A percentile compares a stretch with the other conserved stretches of the same genome.
These are phyloP conservation scores for Coelogynopora nodosa DNA, from an alignment of 2,888 invertebrate genomes.

Conservation along the genomic window DNA sequence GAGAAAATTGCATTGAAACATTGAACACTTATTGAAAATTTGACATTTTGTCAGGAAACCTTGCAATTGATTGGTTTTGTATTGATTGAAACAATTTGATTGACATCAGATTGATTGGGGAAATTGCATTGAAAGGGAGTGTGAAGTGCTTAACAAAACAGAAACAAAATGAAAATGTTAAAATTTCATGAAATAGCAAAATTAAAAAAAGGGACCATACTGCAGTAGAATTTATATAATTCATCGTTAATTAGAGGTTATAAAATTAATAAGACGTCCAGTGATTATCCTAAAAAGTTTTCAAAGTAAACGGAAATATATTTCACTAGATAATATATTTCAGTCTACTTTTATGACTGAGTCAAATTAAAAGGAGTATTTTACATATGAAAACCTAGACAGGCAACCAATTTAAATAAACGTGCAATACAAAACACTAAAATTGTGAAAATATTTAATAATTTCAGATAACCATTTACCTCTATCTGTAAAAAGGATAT, in stretches of 20 bases:
- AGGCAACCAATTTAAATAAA: not conserved
- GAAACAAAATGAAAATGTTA: not conserved
- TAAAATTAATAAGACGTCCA: too few relatives aligned
- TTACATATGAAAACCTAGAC: too few relatives aligned
- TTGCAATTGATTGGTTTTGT: not conserved
- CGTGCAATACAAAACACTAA: too few relatives aligned
- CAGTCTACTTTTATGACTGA: too few relatives aligned
- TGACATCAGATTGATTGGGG: not conserved
- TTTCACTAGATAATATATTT: too few relatives aligned
- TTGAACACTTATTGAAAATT: not conserved
- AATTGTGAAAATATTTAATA: not conserved
- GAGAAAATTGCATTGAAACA: not conserved
- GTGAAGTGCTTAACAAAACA: not conserved
- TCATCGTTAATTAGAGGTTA: too few relatives aligned
- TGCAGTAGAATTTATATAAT: too few relatives aligned
- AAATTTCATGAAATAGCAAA: not conserved
- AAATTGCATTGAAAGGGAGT: not conserved
- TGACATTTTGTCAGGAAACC: not conserved
- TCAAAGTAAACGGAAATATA: too few relatives aligned
- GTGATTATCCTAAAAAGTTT: too few relatives aligned
- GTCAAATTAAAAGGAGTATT: too few relatives aligned
- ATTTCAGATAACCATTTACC: not conserved
- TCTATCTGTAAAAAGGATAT: conserved; percentile 61
- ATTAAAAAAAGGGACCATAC: too few relatives aligned
- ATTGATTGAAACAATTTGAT: not conserved